Conservation (phyloP, 2,888 invertebrate species). For the Alviniconcha strummeri region DNA sequence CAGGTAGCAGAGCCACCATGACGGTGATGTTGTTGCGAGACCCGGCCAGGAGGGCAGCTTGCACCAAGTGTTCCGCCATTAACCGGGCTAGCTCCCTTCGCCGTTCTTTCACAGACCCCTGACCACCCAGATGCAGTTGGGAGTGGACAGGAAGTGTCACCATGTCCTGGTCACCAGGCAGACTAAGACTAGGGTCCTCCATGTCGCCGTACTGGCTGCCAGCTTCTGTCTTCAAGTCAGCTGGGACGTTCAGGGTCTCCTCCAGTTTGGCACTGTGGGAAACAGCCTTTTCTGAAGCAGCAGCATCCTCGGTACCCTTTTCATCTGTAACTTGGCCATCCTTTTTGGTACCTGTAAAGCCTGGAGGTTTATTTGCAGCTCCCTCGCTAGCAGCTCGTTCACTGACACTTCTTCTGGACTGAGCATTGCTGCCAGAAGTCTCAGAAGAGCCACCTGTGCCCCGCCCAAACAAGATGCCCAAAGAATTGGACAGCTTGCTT, state of each 20-base stretch:
- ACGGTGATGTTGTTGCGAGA: slow-evolving; percentile 69
- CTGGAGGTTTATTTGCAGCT: background rate
- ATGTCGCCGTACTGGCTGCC: slow-evolving; percentile 52
- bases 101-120: slow-evolving; percentile 52
- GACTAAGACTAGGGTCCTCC: slow-evolving; percentile 43
- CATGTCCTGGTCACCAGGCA: slow-evolving; percentile 55
- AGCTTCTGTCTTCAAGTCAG: slow-evolving; percentile 50
- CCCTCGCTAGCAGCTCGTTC: background rate
- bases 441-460: background rate
- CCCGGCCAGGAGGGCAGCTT: slow-evolving; percentile 70
- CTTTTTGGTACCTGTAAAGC: background rate
- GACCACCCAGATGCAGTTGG: slow-evolving; percentile 49
- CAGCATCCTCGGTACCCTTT: slow-evolving; percentile 18
- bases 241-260: slow-evolving; percentile 39
- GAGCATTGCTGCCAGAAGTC: too few relatives aligned
- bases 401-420: background rate
- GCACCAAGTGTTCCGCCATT: slow-evolving; percentile 68
- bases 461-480: slow-evolving; percentile 50
- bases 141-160: slow-evolving; percentile 53
- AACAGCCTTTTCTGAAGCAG: background rate
- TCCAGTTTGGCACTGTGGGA: background rate
- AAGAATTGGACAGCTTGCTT: slow-evolving; percentile 55
- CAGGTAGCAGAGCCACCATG: slow-evolving; percentile 67
- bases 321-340: background rate
- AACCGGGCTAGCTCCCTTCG: slow-evolving; percentile 61